A percentile compares a stretch with the other conserved stretches of the same genome.
Conservation (phyloP, 2,888 invertebrate species). For the Drosophila meridionalis region DNA sequence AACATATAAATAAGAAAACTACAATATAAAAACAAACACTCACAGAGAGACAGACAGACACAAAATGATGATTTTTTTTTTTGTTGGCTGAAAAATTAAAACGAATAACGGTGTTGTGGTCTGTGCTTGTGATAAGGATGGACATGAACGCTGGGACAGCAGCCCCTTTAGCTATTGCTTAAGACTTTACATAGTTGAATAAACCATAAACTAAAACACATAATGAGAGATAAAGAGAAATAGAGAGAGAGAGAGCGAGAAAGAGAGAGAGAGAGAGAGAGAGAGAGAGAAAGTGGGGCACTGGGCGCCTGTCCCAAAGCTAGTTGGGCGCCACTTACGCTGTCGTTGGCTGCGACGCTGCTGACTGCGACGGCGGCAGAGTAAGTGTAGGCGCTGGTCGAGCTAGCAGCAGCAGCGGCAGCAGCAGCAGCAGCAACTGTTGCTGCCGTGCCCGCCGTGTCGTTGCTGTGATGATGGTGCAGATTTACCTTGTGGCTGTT, state of each 20-base stretch:
- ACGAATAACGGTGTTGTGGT: slow-evolving; percentile 9
- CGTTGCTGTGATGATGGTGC: slow-evolving; percentile 22
- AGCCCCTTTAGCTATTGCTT: slow-evolving; percentile 21
- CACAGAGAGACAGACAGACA: slow-evolving; percentile 5
- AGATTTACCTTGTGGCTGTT: slow-evolving; percentile 57
- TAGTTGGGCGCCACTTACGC: slow-evolving; percentile 68
- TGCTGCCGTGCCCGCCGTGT: slow-evolving; percentile 17
- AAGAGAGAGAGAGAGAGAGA: slow-evolving; percentile 31
- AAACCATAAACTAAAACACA: slow-evolving; percentile 37
- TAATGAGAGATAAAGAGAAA: slow-evolving; percentile 27
- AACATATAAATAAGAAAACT: slow-evolving; percentile 8
- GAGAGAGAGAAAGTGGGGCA: slow-evolving; percentile 38
- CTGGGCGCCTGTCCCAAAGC: slow-evolving; percentile 27
- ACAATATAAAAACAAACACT: slow-evolving; percentile 7
- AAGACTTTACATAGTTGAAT: slow-evolving; percentile 10
- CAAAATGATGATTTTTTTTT: slow-evolving; percentile 5
- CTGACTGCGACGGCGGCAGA: slow-evolving; percentile 32
- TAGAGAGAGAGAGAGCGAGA: slow-evolving; percentile 23
- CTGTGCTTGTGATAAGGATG: slow-evolving; percentile 27
- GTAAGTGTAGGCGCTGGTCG: slow-evolving; percentile 20
- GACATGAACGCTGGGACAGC: slow-evolving; percentile 11
- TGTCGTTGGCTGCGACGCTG: slow-evolving; percentile 65
- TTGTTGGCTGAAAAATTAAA: slow-evolving; percentile 18
- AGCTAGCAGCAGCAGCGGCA: slow-evolving; percentile 7
- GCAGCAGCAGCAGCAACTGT: neutral